These are phyloP conservation scores for Amiota minor DNA, from an alignment of 2,888 invertebrate genomes.

Conservation along the genomic window DNA sequence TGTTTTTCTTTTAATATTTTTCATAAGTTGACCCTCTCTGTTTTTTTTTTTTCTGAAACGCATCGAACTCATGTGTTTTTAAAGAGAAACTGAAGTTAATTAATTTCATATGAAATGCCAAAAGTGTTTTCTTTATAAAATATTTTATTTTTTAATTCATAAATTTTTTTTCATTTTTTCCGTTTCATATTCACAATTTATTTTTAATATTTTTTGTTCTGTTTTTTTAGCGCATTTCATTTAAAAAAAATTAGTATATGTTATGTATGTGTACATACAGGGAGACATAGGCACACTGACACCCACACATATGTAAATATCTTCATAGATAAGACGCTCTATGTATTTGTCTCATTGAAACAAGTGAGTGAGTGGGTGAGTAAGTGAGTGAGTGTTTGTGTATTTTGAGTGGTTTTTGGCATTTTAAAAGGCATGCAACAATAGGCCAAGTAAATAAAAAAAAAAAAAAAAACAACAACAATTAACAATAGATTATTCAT, in stretches of 20 bases:
- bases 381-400: background rate
- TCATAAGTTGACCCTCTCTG: background rate
- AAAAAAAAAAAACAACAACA: background rate
- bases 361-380: background rate
- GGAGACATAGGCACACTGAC: background rate
- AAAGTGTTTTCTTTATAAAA: background rate
- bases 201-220: no score
- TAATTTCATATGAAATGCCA: slow-evolving; percentile 3
- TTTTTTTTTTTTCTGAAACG: background rate
- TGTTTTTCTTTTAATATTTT: background rate
- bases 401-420: background rate
- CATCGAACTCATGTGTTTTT: background rate
- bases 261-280: background rate
- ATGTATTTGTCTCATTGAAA: no score
- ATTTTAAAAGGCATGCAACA: slow-evolving; percentile 4
- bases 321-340: no score
- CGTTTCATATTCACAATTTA: no score
- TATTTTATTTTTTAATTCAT: no score
- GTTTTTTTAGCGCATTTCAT: background rate
- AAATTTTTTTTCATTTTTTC: no score
- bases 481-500: no score
- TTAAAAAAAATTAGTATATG: background rate
- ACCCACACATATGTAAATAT: no score
- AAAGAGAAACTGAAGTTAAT: slow-evolving; percentile 12
- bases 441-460: background rate